Percentiles rank a stretch among this genome's conserved stretches.
Evolutionary conservation across 1,140 invertebrate genomes (phyloP).

Genomic region (Adelges cooleyi): DNA sequence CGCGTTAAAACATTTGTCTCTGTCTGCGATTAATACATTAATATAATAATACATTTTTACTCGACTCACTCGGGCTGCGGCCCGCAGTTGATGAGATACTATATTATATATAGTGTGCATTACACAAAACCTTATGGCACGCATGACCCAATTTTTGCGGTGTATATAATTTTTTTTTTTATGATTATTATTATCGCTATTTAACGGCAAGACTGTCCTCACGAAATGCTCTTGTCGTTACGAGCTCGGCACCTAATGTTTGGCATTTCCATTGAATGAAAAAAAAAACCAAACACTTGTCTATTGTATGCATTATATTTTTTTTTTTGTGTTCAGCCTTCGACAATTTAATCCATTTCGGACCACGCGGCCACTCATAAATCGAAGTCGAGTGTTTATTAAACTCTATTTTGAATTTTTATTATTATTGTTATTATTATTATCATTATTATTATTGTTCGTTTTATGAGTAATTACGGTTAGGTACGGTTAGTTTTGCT

Average conservation of each 20-base stretch:
- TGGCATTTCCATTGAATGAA: background rate
- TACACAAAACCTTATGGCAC: too few relatives aligned
- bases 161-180: background rate
- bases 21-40: background rate
- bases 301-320: too few relatives aligned
- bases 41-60: background rate
- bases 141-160: slow-evolving; percentile 3
- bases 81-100: too few relatives aligned
- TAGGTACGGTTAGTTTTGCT: too few relatives aligned
- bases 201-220: slow-evolving; percentile 13
- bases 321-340: too few relatives aligned
- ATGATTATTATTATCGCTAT: background rate
- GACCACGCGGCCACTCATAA: background rate
- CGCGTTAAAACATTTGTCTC: background rate
- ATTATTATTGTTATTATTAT: too few relatives aligned
- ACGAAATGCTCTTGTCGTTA: slow-evolving; percentile 19
- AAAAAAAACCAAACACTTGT: too few relatives aligned
- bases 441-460: too few relatives aligned
- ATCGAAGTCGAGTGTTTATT: background rate
- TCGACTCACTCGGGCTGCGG: too few relatives aligned
- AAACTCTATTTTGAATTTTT: background rate
- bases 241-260: background rate
- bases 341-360: background rate
- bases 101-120: too few relatives aligned
- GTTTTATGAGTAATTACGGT: too few relatives aligned